Percentiles rank a stretch among this genome's conserved stretches.
These are phyloP conservation scores for Arvicanthis niloticus DNA, from an alignment of 2,113 vertebrate species.

Conservation along the genomic window DNA sequence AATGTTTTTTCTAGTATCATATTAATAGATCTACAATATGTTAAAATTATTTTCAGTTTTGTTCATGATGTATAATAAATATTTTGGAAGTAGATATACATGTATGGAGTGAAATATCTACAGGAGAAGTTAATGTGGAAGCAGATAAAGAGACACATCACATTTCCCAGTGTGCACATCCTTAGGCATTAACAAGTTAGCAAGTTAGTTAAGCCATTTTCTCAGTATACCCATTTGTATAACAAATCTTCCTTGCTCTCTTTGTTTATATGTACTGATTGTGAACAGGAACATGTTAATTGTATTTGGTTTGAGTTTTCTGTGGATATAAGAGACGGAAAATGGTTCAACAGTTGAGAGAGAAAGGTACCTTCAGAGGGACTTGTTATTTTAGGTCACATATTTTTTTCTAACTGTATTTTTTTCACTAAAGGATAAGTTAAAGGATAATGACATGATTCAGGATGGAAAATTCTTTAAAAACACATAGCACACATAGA, in stretches of 20 bases:
- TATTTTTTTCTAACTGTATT: background rate
- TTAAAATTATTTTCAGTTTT: background rate
- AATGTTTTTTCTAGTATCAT: background rate
- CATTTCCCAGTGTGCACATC: background rate
- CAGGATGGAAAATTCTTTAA: background rate
- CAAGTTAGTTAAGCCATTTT: background rate
- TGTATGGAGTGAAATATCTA: background rate
- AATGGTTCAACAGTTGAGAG: background rate
- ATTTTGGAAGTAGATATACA: background rate
- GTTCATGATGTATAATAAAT: background rate
- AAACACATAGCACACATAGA: background rate
- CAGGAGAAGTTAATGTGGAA: background rate
- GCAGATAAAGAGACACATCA: background rate
- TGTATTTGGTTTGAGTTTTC: background rate
- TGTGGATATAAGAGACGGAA: background rate
- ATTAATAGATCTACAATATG: background rate
- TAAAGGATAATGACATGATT: background rate
- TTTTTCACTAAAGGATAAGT: background rate
- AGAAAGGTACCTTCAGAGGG: background rate
- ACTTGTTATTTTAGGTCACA: background rate
- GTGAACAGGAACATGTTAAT: background rate
- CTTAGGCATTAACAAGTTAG: background rate
- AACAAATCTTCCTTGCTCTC: background rate
- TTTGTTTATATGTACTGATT: background rate
- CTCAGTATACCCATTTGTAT: background rate